Evolutionary conservation across 2,113 vertebrate species (phyloP), one percentile per base, ranked within the genome.

Genomic region (Ceratotherium simum): DNA sequence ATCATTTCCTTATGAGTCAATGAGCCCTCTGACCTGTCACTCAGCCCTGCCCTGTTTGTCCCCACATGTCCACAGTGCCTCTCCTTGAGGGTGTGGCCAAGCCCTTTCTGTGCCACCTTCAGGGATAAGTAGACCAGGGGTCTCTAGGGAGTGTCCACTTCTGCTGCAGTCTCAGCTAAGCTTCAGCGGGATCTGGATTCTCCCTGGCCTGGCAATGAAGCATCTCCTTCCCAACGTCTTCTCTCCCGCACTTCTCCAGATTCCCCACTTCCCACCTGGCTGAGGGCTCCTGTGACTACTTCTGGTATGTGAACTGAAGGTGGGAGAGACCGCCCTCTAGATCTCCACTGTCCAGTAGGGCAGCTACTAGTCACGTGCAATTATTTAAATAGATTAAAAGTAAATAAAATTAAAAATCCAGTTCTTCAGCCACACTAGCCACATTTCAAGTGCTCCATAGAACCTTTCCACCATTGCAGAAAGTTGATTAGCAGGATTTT

Each of bases 271-370:
- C 51, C 86, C 12, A 23, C 23, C 7, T 67, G 76, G 33, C 48
- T 95, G 96, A 89, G 96, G 97, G 92, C 11, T 78, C 70, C 21
- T 62, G n/a, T 60, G 95, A 46, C 39, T 85, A n/a, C 16, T 65
- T 58, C 92, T 60, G 58, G 54, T 67, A 16, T 65, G 69, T 36
- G 75, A 91, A 5, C 3, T 75, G 17, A 54, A 16, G 1, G 70
- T 0, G 14, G 17, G 21, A 36, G 60, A 33, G 21, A 75, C 17
- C 11, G 4, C 31, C 65, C 39, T 65, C 11, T 33, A 21, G 79
- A 46, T 33, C 39, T 31, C 8, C 0, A 4, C 36, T 42, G 31
- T 8, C 82, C 3, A 31, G 0, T 25, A 42, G 72, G 21, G 36
- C 23, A 62, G 48, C 62, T 1, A 3, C 21, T 25, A 20, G 48